Evolutionary conservation across 2,113 vertebrate genomes (phyloP).

Genomic region (Muntiacus reevesi): DNA sequence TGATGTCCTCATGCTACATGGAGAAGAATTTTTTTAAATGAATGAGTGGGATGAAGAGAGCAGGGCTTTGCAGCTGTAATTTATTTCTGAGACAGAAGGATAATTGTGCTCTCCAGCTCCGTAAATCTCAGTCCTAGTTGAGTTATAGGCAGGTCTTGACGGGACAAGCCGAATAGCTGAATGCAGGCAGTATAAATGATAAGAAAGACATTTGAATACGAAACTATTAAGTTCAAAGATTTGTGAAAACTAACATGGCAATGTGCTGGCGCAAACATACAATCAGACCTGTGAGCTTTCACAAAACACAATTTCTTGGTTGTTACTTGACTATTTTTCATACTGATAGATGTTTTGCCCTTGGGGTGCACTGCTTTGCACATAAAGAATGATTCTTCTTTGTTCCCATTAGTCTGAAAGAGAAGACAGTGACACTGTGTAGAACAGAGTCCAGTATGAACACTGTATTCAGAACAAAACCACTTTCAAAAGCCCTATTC

Average conservation of each 20-base stretch:
- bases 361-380: conserved; percentile 70
- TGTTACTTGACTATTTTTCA: conserved; percentile 76
- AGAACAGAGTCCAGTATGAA: conserved; percentile 65
- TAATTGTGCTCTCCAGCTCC: conserved; percentile 56
- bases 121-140: conserved; percentile 60
- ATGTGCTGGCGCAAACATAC: conserved; percentile 63
- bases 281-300: conserved; percentile 45
- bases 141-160: conserved; percentile 43
- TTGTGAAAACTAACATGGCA: conserved; percentile 58
- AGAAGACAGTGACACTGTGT: conserved; percentile 63
- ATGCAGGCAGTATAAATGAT: conserved; percentile 49
- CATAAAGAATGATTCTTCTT: conserved; percentile 71
- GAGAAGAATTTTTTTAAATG: neutral
- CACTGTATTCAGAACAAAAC: conserved; percentile 72
- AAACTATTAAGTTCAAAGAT: conserved; percentile 71
- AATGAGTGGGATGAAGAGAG: conserved; percentile 16
- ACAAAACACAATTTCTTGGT: conserved; percentile 73
- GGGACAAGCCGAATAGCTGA: conserved; percentile 30
- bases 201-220: conserved; percentile 65
- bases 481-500: conserved; percentile 75
- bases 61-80: conserved; percentile 37
- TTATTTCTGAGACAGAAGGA: conserved; percentile 62
- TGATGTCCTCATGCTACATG: neutral
- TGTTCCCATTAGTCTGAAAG: conserved; percentile 76
- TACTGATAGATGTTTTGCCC: conserved; percentile 75